Base-by-base conservation (phyloP, 2,888 invertebrate species). In the Teinopalpus imperialis region DNA sequence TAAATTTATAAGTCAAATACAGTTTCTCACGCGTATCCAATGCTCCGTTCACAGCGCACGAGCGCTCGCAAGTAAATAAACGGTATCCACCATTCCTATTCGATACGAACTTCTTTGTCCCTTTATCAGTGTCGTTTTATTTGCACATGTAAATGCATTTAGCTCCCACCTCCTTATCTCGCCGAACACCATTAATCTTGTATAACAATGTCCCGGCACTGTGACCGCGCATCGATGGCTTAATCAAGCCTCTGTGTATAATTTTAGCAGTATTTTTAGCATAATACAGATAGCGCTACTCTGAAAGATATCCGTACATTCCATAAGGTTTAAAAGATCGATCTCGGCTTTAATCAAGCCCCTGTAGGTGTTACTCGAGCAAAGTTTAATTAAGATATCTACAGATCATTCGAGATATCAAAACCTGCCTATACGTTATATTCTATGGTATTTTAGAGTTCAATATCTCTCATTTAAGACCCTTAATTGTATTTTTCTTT, bases 91-190 rank as follows among this genome's bases (percentile, higher is more conserved):
- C 63, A 69, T 69, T 74, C 71, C 73, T 71, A 75, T 72, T 69
- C 75, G 68, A 68, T 57, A 68, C 74, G 59, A 74, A 71, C 69
- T 75, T 74, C 80, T 78, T 82, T 82, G 81, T 83, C 69, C 70
- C 75, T 74, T 82, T 86, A 86, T 86, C 87, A 74, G 78, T 61
- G 61, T 69, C 72, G 70, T 75, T 79, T 81, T 80, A 79, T 86
- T 85, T 77, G 77, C 87, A 86, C 85, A 87, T 85, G 86, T 85
- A 81, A 87, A 87, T 82, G 83, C 85, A 87, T 87, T 88, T 85
- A 83, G 79, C 82, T 81, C 77, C 81, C 82, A 82, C 78, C 74
- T 74, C 62, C 74, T 87, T 87, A 87, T 87, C 87, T 72, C 58
- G 51, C 57, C 40, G 74, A 74, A 83, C 86, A 83, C 81, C 81